A percentile compares a stretch with the other conserved stretches of the same genome.
phyloP scores from a whole-genome alignment of 2,888 invertebrate species.

The Rhodophaea formosa region DNA sequence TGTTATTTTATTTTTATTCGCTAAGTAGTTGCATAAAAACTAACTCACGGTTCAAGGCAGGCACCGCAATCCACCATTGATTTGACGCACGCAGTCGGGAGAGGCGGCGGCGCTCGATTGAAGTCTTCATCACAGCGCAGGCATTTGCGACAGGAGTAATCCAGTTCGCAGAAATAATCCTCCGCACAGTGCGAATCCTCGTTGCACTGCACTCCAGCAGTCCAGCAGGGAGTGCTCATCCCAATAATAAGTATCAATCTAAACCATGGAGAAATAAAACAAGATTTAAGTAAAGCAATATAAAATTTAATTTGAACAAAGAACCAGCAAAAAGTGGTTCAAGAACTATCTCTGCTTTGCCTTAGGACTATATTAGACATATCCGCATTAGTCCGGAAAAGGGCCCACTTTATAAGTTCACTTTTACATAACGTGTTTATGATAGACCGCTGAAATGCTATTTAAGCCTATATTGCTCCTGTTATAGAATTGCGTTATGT shows the following conservation, averaged over 20 bases:
- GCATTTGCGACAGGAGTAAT: slow-evolving; percentile 43
- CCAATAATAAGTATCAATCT: slow-evolving; percentile 19
- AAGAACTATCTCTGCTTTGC: no score
- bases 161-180: slow-evolving; percentile 45
- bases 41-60: slow-evolving; percentile 46
- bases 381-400: no score
- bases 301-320: no score
- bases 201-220: slow-evolving; percentile 29
- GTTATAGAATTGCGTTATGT: no score
- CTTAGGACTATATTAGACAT: no score
- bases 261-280: slow-evolving; percentile 2
- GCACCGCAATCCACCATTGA: slow-evolving; percentile 44
- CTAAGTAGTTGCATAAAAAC: background rate
- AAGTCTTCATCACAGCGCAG: slow-evolving; percentile 44
- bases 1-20: background rate
- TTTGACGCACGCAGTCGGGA: slow-evolving; percentile 34
- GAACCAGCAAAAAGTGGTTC: no score
- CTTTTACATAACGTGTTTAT: no score
- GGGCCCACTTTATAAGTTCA: no score
- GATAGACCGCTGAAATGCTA: no score
- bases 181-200: slow-evolving; percentile 44
- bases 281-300: no score
- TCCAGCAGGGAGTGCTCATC: slow-evolving; percentile 2
- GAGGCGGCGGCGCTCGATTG: slow-evolving; percentile 36
- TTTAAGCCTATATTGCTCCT: no score